Evolutionary conservation across 2,888 invertebrate genomes (phyloP).

Genomic region (Rotaria socialis): DNA sequence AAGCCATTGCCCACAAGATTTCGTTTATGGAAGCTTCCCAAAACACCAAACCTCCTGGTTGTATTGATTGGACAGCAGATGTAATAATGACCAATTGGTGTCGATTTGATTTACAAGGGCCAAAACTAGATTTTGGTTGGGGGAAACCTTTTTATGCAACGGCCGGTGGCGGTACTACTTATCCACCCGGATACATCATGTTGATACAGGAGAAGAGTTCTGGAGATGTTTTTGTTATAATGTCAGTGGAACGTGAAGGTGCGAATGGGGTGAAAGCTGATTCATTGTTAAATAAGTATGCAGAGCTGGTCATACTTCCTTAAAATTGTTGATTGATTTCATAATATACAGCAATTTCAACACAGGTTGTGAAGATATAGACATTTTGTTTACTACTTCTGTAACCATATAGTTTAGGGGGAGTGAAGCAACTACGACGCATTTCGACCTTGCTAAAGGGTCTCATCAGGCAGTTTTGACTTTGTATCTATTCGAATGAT

Average conservation of each 20-base stretch:
- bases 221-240: conserved; percentile 14
- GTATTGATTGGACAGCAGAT: conserved; percentile 35
- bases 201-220: conserved; percentile 9
- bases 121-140: conserved; percentile 35
- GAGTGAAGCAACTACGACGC: no score
- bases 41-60: conserved; percentile 24
- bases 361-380: background rate
- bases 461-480: no score
- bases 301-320: background rate
- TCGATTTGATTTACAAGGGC: conserved; percentile 36
- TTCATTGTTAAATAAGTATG: conserved; percentile 33
- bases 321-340: conserved; percentile 4
- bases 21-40: background rate
- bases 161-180: background rate
- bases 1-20: conserved; percentile 30
- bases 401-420: no score
- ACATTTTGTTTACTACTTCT: no score
- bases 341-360: background rate
- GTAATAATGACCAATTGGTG: conserved; percentile 27
- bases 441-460: no score
- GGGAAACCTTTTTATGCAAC: conserved; percentile 34
- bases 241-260: conserved; percentile 26
- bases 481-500: no score
- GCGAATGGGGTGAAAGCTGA: background rate
- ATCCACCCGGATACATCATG: background rate